phyloP scores from a whole-genome alignment of 2,888 invertebrate species.

The Pandemis heparana region DNA sequence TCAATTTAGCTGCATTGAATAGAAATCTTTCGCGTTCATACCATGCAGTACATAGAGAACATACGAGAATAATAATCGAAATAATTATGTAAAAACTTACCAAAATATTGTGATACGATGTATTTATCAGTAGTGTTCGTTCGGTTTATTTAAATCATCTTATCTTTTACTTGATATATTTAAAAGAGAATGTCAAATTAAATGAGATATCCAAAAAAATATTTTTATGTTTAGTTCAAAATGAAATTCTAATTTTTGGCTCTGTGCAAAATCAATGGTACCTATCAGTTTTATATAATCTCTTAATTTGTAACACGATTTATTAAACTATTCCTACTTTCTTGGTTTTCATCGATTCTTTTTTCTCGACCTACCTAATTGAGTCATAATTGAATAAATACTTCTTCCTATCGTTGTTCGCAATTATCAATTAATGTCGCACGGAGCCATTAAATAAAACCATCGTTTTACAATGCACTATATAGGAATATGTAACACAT shows the following conservation, averaged over 20 bases:
- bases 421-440: not conserved
- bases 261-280: not conserved
- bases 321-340: not conserved
- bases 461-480: constrained; percentile 1
- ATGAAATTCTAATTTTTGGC: not conserved
- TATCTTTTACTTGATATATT: constrained; percentile 17
- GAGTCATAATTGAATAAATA: not conserved
- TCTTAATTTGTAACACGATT: not conserved
- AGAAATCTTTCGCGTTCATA: constrained; percentile 30
- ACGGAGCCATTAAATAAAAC: not conserved
- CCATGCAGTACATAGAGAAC: constrained; percentile 22
- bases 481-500: not conserved
- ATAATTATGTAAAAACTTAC: constrained; percentile 49
- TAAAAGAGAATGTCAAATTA: constrained; percentile 1
- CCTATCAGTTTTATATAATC: not conserved
- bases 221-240: not conserved
- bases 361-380: not conserved
- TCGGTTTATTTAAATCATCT: constrained; percentile 49
- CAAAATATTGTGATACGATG: constrained; percentile 68
- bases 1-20: constrained; percentile 41
- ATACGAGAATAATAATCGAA: constrained; percentile 30
- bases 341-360: not conserved
- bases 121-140: constrained; percentile 56
- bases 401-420: not conserved
- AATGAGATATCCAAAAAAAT: not conserved